Evolutionary conservation across 2,797 vertebrate species (phyloP).

Genomic region (Falco columbarius): DNA sequence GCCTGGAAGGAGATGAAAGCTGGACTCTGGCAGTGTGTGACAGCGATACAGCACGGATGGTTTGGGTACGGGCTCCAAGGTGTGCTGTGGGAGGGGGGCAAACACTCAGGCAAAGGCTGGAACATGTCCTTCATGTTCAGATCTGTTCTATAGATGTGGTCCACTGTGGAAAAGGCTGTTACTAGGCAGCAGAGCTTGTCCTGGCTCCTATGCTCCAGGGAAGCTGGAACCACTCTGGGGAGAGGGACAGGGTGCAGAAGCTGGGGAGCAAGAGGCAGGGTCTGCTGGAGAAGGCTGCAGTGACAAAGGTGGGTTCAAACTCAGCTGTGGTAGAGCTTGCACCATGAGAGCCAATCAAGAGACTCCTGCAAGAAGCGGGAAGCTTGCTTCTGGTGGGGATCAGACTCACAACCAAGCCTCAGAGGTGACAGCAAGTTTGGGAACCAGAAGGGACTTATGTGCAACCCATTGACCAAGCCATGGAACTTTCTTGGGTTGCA

Average conservation of each 20-base stretch:
- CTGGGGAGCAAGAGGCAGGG: background rate
- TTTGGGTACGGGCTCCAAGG: background rate
- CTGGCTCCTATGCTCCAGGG: background rate
- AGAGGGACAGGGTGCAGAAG: background rate
- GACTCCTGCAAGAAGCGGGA: background rate
- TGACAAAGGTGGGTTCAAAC: background rate
- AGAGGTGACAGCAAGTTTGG: background rate
- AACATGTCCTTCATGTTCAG: fast-evolving
- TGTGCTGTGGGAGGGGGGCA: background rate
- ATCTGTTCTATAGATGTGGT: background rate
- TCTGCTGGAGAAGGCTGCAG: background rate
- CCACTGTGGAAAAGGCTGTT: background rate
- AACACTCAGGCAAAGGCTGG: background rate
- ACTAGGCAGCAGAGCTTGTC: background rate
- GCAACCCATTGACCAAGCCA: background rate
- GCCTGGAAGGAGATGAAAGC: background rate
- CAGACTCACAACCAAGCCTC: background rate
- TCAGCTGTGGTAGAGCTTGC: background rate
- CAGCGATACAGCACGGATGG: background rate
- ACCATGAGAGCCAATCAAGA: background rate
- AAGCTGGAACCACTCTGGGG: background rate
- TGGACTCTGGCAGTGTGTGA: background rate
- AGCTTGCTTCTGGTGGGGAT: background rate
- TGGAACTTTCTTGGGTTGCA: background rate
- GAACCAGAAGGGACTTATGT: background rate